These are phyloP conservation scores for Circaetus cinerascens DNA, from an alignment of 2,113 vertebrate species.

Conservation along the genomic window DNA sequence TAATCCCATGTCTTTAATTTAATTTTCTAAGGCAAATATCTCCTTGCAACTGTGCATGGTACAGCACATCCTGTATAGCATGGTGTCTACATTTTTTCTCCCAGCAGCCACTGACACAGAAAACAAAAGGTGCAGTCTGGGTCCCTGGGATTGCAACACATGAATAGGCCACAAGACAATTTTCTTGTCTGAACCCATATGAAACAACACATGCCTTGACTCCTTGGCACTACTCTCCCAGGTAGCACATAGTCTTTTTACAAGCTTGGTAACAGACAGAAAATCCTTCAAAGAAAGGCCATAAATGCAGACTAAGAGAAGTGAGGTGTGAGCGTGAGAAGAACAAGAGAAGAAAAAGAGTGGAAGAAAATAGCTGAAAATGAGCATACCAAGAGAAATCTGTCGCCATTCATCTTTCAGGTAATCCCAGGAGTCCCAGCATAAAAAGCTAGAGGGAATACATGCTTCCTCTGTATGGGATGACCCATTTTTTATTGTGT, in stretches of 20 bases:
- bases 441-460: neutral
- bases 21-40: neutral
- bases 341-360: neutral
- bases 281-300: neutral
- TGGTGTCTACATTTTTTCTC: neutral
- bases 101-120: neutral
- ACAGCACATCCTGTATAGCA: neutral
- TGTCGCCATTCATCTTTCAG: neutral
- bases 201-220: neutral
- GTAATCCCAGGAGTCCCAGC: neutral
- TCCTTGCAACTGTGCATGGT: neutral
- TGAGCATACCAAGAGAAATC: neutral
- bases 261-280: neutral
- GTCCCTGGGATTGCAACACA: neutral
- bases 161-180: neutral
- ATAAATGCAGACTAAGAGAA: neutral
- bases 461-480: neutral
- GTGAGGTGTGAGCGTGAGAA: neutral
- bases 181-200: neutral
- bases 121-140: neutral
- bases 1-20: neutral
- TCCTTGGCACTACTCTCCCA: neutral
- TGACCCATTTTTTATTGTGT: neutral
- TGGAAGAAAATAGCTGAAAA: neutral
- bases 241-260: neutral